Evolutionary conservation across 2,888 invertebrate species (phyloP), one percentile per base, ranked within the genome.

Genomic region (Drosophila testacea): DNA sequence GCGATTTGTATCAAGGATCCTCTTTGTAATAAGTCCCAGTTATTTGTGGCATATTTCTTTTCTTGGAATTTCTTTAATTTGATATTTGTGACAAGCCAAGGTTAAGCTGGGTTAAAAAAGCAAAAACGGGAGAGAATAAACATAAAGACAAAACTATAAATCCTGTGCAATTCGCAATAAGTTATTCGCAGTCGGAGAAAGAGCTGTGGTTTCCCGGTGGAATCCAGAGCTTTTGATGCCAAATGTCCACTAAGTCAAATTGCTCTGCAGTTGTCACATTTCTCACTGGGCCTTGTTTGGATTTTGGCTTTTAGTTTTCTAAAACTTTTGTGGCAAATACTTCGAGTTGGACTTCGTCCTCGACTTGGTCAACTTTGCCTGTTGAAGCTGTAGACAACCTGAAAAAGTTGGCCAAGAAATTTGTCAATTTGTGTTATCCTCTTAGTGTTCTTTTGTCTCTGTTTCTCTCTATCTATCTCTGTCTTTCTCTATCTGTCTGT

Each of bases 301-400:
- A 54, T 56, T 64, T 60, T 79, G 69, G 70, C 66, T 75, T 83
- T 77, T 77, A 88, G 89, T 86, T 83, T 42, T 34, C 34, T 2
- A 41, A 83, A 83, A 89, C 87, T 88, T 83, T 86, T 77, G 69
- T 67, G 74, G 77, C 69, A 83, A 86, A 83, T 79, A 83, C 81
- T 86, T 85, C 50, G 76, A 83, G 63, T 83, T 32, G 2, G 16
- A 9, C 16, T 4, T 41, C 38, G 42, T 4, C 11, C 9, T 36
- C 10, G 44, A n/a, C 44, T 44, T 44, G n/a, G 10, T 11, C 16
- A 55, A 44, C 16, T 55, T 55, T 44, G 9, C 13, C 6, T 38
- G 38, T 30, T 30, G 30, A 4, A 38, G 27, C 27, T 34, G 16
- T 28, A 28, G 75, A 48, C 69, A 81, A 82, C 88, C 69, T 82